These are phyloP conservation scores for Pachymerium ferrugineum DNA, from an alignment of 2,888 invertebrate genomes.

Conservation along the genomic window DNA sequence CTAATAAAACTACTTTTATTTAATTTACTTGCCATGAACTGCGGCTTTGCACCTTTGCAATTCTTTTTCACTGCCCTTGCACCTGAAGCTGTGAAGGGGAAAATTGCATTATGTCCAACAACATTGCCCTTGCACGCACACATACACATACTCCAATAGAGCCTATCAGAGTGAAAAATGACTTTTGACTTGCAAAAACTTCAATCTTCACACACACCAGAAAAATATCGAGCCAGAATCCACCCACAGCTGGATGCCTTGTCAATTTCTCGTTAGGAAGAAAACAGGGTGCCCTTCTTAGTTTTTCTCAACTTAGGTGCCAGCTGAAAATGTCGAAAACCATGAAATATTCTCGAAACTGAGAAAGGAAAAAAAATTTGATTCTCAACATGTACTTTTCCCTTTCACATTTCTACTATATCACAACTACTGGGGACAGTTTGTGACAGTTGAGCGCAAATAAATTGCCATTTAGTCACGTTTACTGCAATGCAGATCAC, in stretches of 20 bases:
- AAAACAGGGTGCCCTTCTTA: not conserved
- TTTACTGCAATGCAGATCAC: constrained; percentile 3
- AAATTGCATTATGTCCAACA: constrained; percentile 7
- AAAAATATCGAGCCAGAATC: not conserved
- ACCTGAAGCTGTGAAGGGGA: constrained; percentile 4
- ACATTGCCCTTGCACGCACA: not conserved
- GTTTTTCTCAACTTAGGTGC: not conserved
- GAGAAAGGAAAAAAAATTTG: not conserved
- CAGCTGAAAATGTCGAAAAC: not conserved
- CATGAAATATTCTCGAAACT: too few species aligned
- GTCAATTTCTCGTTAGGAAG: not conserved
- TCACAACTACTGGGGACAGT: not conserved
- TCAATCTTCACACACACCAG: not conserved
- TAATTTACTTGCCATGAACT: not conserved
- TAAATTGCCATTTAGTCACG: not conserved
- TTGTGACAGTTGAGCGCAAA: not conserved
- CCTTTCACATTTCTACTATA: not conserved
- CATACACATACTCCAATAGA: not conserved
- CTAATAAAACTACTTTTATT: not conserved
- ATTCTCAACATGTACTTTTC: not conserved
- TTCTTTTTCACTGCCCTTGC: not conserved
- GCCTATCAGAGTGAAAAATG: not conserved
- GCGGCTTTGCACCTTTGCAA: not conserved
- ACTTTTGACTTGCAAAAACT: constrained; percentile 13
- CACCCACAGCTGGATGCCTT: constrained; percentile 3